phyloP scores from a whole-genome alignment of 2,888 invertebrate genomes.

The Sarcophaga rosellei region DNA sequence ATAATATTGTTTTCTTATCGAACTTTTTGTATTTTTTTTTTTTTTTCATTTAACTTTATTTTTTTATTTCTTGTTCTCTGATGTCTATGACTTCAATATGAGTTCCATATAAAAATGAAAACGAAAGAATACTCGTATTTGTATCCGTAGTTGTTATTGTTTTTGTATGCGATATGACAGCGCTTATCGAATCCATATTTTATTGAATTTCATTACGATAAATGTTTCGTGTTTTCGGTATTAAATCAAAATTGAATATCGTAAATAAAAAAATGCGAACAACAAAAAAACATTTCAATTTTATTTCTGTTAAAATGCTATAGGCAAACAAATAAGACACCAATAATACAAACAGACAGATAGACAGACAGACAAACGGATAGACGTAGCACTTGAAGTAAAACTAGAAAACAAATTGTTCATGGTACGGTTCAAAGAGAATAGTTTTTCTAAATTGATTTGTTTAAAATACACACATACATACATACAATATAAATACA shows the following conservation, averaged over 20 bases:
- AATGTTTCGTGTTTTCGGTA: slow-evolving; percentile 13
- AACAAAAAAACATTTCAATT: neutral
- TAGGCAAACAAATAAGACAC: too few species aligned
- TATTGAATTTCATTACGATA: slow-evolving; percentile 29
- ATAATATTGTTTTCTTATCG: slow-evolving; percentile 32
- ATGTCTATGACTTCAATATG: slow-evolving; percentile 18
- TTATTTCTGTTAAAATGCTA: too few species aligned
- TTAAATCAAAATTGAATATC: slow-evolving; percentile 14
- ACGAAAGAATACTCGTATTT: neutral
- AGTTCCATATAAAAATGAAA: too few species aligned
- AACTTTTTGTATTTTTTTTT: neutral
- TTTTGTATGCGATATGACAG: slow-evolving; percentile 11
- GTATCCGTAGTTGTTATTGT: neutral
- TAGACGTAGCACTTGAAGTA: slow-evolving; percentile 23
- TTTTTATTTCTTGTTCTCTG: neutral
- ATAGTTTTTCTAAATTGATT: slow-evolving; percentile 25
- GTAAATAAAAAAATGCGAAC: slow-evolving; percentile 31
- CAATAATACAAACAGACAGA: too few species aligned
- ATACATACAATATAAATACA: too few species aligned
- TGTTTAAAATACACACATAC: neutral
- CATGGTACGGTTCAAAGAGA: neutral
- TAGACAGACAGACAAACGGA: neutral
- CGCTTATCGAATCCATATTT: slow-evolving; percentile 33
- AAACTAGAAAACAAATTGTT: slow-evolving; percentile 28
- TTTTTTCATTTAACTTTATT: neutral